Evolutionary conservation across 2,888 invertebrate genomes (phyloP).

Genomic region (Lordiphosa andalusiaca): DNA sequence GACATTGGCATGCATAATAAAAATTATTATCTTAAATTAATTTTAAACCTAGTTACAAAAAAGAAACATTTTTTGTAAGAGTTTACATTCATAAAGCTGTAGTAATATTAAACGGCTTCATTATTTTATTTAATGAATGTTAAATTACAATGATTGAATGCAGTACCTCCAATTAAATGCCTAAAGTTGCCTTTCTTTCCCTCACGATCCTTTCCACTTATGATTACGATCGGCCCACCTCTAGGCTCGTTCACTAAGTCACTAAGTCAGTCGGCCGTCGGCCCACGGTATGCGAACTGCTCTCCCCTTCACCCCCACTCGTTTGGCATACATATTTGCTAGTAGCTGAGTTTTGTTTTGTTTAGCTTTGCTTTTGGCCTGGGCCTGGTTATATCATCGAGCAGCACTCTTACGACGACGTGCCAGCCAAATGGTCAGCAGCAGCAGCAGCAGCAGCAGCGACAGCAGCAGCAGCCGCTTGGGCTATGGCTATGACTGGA

Average conservation of each 20-base stretch:
- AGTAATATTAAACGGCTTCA: no score
- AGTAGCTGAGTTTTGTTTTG: slow-evolving; percentile 70
- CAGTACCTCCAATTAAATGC: no score
- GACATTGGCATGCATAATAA: no score
- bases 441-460: slow-evolving; percentile 53
- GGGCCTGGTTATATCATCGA: slow-evolving; percentile 69
- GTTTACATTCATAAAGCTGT: no score
- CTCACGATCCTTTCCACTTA: neutral
- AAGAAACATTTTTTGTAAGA: no score
- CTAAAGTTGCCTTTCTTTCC: neutral
- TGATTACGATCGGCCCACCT: slow-evolving; percentile 16
- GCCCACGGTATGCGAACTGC: slow-evolving; percentile 54
- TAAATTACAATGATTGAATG: no score
- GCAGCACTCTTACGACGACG: slow-evolving; percentile 57
- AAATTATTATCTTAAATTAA: no score
- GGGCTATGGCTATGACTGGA: slow-evolving; percentile 48
- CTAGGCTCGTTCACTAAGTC: slow-evolving; percentile 51
- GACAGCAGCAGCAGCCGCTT: slow-evolving; percentile 46
- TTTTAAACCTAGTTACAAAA: no score
- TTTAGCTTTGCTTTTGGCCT: slow-evolving; percentile 57
- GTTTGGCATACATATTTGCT: slow-evolving; percentile 63
- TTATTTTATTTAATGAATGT: no score
- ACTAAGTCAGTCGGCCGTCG: slow-evolving; percentile 56
- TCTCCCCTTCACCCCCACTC: slow-evolving; percentile 16
- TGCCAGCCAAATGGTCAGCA: slow-evolving; percentile 72